Percentiles rank a stretch among this genome's conserved stretches.
Conservation (phyloP, 2,113 vertebrate genomes). For the Axis porcinus region DNA sequence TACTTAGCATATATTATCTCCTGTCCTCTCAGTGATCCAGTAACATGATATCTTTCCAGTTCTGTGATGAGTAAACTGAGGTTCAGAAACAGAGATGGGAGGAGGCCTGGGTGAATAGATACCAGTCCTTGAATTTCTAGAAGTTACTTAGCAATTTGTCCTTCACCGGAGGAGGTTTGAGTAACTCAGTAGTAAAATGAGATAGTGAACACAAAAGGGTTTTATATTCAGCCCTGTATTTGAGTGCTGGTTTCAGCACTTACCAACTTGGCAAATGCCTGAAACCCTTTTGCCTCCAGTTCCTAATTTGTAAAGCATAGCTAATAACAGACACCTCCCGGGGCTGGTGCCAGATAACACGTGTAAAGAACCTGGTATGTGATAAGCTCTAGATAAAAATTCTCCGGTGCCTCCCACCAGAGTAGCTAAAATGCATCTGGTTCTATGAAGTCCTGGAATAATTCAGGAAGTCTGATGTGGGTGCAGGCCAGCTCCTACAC, state of each 20-base stretch:
- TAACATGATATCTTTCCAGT: not conserved
- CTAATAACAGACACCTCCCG: constrained; percentile 3
- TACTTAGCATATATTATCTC: not conserved
- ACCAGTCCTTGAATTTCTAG: not conserved
- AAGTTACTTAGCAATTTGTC: not conserved
- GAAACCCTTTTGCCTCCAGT: not conserved
- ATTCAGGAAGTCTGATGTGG: not conserved
- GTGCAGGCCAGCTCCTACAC: not conserved
- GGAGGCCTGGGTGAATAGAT: not conserved
- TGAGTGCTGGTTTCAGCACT: constrained; percentile 33
- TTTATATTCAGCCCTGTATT: not conserved
- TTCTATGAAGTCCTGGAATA: constrained; percentile 23
- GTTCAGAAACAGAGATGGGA: not conserved
- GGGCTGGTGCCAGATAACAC: not conserved
- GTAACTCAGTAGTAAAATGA: not conserved
- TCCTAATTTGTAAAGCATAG: constrained; percentile 58
- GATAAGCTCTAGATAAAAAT: constrained; percentile 17
- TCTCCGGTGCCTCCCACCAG: not conserved
- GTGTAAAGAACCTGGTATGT: constrained; percentile 32
- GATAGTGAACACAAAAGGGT: not conserved
- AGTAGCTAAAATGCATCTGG: not conserved
- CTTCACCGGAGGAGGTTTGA: not conserved
- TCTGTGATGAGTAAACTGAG: not conserved
- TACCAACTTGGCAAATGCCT: constrained; percentile 16
- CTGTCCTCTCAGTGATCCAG: not conserved